Evolutionary conservation across 2,113 vertebrate genomes (phyloP).

Genomic region (Chionodraco myersi): DNA sequence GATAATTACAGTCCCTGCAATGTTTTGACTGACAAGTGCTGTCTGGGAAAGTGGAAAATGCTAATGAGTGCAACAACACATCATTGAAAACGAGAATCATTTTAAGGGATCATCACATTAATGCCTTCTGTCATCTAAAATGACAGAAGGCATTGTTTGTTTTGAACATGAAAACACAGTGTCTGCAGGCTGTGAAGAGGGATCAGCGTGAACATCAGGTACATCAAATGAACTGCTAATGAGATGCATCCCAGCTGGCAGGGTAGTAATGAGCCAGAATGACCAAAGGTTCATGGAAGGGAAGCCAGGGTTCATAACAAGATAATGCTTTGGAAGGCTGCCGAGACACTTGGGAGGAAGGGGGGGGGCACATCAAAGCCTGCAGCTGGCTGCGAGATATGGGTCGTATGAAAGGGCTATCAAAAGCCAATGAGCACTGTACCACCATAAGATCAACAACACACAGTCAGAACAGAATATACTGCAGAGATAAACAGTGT

Average conservation of each 20-base stretch:
- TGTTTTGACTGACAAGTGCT: not conserved
- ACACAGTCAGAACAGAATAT: not conserved
- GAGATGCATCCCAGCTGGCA: slow-evolving; percentile 52
- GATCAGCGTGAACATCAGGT: slow-evolving; percentile 56
- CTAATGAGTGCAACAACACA: not conserved
- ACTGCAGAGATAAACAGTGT: not conserved
- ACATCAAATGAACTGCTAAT: slow-evolving; percentile 59
- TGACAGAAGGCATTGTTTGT: not conserved
- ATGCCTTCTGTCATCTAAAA: not conserved
- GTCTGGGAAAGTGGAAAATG: not conserved
- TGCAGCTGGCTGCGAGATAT: slow-evolving; percentile 3
- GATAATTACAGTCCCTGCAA: not conserved
- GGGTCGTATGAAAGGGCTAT: not conserved
- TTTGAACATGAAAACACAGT: slow-evolving; percentile 14
- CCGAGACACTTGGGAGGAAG: slow-evolving; percentile 44
- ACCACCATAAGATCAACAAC: not conserved
- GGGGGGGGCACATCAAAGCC: slow-evolving; percentile 43
- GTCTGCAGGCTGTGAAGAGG: not conserved
- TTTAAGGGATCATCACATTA: not conserved
- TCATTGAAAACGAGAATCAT: not conserved
- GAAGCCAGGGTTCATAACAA: slow-evolving; percentile 25
- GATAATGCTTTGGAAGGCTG: slow-evolving; percentile 43
- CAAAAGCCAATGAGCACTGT: not conserved
- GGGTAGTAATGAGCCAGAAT: slow-evolving; percentile 21
- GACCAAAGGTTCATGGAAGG: slow-evolving; percentile 29